Percentiles rank a stretch among this genome's conserved stretches.
Conservation (phyloP, 2,797 vertebrate species). For the Poeciliopsis paucimaculata region DNA sequence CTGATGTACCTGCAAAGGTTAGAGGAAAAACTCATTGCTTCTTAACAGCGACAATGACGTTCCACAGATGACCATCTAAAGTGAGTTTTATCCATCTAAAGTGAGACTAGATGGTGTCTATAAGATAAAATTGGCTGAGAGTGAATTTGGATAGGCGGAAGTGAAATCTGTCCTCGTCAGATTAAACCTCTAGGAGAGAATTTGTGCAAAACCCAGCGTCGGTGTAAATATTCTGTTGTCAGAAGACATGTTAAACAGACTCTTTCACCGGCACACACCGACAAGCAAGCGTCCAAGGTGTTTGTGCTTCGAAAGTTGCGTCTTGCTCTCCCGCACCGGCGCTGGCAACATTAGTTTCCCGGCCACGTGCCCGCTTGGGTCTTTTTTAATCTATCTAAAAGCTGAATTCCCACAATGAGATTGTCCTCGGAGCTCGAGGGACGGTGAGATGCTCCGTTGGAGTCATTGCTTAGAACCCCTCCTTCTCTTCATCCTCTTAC, state of each 20-base stretch:
- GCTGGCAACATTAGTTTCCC: constrained; percentile 44
- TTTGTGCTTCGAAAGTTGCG: constrained; percentile 46
- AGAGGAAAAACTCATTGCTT: too few species aligned
- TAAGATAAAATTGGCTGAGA: constrained; percentile 41
- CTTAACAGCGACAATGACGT: too few species aligned
- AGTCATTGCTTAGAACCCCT: constrained; percentile 23
- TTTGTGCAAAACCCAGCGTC: constrained; percentile 12
- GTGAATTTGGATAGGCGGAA: constrained; percentile 36
- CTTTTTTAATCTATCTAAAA: constrained; percentile 62
- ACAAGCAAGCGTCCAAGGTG: constrained; percentile 30
- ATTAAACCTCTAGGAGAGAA: constrained; percentile 17
- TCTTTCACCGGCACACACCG: neutral
- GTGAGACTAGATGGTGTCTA: neutral
- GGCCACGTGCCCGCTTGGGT: constrained; percentile 37
- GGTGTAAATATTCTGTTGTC: constrained; percentile 9
- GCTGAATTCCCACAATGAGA: constrained; percentile 54
- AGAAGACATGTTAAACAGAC: constrained; percentile 37
- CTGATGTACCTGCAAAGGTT: too few species aligned
- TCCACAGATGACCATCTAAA: neutral
- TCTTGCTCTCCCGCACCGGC: constrained; percentile 28
- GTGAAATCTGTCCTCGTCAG: constrained; percentile 42
- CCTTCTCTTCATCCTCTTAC: neutral
- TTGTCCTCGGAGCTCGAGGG: constrained; percentile 42
- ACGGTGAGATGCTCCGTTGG: constrained; percentile 25
- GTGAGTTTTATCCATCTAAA: neutral